Evolutionary conservation across 2,113 vertebrate genomes (phyloP).

Genomic region (Sialia sialis): DNA sequence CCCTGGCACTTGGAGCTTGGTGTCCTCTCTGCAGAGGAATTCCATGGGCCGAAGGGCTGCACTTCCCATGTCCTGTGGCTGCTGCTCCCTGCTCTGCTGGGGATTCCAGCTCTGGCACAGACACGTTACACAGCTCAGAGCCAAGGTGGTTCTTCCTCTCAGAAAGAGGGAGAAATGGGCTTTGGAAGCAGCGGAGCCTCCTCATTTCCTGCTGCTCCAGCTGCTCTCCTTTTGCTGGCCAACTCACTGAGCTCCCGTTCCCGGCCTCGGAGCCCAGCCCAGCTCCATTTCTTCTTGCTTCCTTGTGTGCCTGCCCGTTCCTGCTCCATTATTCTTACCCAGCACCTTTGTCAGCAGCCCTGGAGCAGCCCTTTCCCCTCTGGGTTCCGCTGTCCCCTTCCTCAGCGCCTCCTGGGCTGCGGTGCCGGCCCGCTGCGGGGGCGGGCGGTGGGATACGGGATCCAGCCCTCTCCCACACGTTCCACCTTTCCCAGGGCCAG

Average conservation of each 20-base stretch:
- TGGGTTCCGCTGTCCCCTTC: not conserved
- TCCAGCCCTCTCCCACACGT: not conserved
- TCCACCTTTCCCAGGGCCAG: slow-evolving; percentile 62
- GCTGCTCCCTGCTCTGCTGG: not conserved
- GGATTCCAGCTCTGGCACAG: not conserved
- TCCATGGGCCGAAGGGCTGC: not conserved
- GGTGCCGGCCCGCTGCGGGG: not conserved
- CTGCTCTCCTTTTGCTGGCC: slow-evolving; percentile 38
- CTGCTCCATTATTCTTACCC: not conserved
- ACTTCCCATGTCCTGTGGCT: not conserved
- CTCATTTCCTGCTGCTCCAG: slow-evolving; percentile 52
- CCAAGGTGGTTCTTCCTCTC: not conserved
- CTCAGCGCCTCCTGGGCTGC: not conserved
- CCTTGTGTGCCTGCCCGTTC: not conserved
- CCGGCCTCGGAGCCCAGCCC: not conserved
- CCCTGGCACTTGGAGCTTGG: not conserved
- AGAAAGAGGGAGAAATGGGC: not conserved
- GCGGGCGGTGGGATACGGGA: not conserved
- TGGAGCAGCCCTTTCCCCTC: not conserved
- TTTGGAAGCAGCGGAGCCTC: slow-evolving; percentile 12
- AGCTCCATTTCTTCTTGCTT: not conserved
- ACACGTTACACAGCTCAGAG: not conserved
- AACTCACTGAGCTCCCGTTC: slow-evolving; percentile 26
- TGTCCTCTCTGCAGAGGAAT: not conserved
- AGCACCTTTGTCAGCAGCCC: not conserved